A percentile compares a stretch with the other conserved stretches of the same genome.
These are phyloP conservation scores for Drosophila dives DNA, from an alignment of 2,888 invertebrate genomes.

Conservation along the genomic window DNA sequence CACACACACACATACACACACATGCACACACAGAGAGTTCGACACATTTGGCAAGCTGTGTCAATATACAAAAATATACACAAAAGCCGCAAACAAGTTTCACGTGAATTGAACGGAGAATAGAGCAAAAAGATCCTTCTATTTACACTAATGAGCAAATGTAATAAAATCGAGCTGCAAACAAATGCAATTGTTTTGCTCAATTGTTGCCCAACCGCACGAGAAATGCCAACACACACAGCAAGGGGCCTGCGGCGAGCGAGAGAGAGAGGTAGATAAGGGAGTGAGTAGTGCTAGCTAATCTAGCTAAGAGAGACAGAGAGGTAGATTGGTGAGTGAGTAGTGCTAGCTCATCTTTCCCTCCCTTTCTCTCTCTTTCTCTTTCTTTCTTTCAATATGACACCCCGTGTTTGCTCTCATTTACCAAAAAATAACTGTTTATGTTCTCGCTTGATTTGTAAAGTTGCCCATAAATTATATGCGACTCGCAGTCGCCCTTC, in stretches of 20 bases:
- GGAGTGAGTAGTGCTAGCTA: slow-evolving; percentile 50
- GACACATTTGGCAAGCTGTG: slow-evolving; percentile 75
- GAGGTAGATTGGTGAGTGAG: background rate
- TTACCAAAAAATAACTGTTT: slow-evolving; percentile 56
- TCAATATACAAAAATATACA: slow-evolving; percentile 56
- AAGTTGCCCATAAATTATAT: slow-evolving; percentile 82
- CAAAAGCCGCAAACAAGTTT: slow-evolving; percentile 68
- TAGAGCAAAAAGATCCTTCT: slow-evolving; percentile 42
- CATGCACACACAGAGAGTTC: slow-evolving; percentile 6
- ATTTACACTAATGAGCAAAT: slow-evolving; percentile 80
- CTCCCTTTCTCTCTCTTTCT: background rate
- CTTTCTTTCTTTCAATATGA: background rate
- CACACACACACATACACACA: slow-evolving; percentile 2
- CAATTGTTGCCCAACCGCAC: slow-evolving; percentile 73
- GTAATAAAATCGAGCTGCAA: slow-evolving; percentile 66
- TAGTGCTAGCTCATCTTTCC: background rate
- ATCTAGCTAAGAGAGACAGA: background rate
- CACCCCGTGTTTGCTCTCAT: slow-evolving; percentile 28
- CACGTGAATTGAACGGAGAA: slow-evolving; percentile 54
- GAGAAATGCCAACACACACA: slow-evolving; percentile 63
- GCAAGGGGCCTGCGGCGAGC: slow-evolving; percentile 10
- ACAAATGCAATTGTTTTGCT: slow-evolving; percentile 66
- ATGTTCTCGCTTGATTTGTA: slow-evolving; percentile 83
- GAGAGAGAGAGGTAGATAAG: slow-evolving; percentile 21
- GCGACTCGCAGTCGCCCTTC: slow-evolving; percentile 10